phyloP scores from a whole-genome alignment of 1,140 invertebrate species.

The Drosophila grimshawi region DNA sequence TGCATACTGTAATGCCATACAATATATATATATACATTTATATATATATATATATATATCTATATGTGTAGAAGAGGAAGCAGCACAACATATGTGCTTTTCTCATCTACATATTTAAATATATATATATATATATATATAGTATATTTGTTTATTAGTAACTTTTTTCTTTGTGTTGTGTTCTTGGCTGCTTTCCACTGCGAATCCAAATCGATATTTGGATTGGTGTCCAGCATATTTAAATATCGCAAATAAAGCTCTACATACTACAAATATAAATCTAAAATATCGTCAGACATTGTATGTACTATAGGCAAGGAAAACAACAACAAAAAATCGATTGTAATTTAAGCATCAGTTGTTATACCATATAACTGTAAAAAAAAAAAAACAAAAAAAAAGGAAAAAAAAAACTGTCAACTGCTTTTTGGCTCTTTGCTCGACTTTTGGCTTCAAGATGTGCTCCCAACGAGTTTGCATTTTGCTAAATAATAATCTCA shows the following conservation, averaged over 20 bases:
- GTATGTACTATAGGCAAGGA: not conserved
- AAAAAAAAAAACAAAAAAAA: too few relatives aligned
- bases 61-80: conserved; percentile 16
- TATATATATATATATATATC: conserved; percentile 3
- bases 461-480: conserved; percentile 54
- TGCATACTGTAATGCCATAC: not conserved
- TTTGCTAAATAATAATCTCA: conserved; percentile 45
- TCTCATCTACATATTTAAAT: conserved; percentile 8
- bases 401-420: not conserved
- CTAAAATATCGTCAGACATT: not conserved
- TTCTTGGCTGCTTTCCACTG: conserved; percentile 4
- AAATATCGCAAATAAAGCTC: not conserved
- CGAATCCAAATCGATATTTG: conserved; percentile 4
- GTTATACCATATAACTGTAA: conserved; percentile 23
- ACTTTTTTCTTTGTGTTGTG: not conserved
- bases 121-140: conserved; percentile 20
- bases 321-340: not conserved
- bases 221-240: conserved; percentile 1
- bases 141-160: not conserved
- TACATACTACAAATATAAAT: not conserved
- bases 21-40: conserved; percentile 3
- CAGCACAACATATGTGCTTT: conserved; percentile 13
- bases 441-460: conserved; percentile 41
- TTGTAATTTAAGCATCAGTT: conserved; percentile 28
- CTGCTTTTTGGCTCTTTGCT: conserved; percentile 38